phyloP scores from a whole-genome alignment of 30 jellyfish, hydroid and myxozoan genomes.

The Morbakka virulenta region DNA sequence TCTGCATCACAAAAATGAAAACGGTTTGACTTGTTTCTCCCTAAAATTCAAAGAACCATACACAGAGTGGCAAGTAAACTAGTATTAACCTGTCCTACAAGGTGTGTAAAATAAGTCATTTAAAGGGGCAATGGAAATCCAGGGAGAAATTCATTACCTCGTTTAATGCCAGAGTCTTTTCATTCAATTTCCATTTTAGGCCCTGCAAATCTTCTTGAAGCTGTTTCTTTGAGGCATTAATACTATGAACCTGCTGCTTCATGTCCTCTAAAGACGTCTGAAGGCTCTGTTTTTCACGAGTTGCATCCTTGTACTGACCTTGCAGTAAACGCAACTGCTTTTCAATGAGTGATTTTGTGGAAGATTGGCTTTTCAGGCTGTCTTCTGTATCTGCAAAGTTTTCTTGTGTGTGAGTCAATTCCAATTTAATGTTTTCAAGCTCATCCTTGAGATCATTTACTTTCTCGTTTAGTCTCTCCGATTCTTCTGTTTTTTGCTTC shows the following conservation, averaged over 20 bases:
- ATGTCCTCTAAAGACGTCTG: slow-evolving; percentile 32
- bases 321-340: slow-evolving; percentile 46
- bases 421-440: background rate
- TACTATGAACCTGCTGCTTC: slow-evolving; percentile 34
- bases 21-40: too few species aligned
- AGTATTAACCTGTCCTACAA: too few species aligned
- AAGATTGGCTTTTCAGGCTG: slow-evolving; percentile 38
- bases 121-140: too few species aligned
- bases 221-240: background rate
- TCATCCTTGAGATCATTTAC: slow-evolving; percentile 43
- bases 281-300: slow-evolving; percentile 57
- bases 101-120: too few species aligned
- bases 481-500: slow-evolving; percentile 39
- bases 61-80: too few species aligned
- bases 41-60: too few species aligned
- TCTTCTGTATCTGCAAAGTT: slow-evolving; percentile 58
- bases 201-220: slow-evolving; percentile 42
- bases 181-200: slow-evolving; percentile 31
- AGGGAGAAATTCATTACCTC: too few species aligned
- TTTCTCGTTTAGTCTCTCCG: slow-evolving; percentile 26
- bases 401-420: slow-evolving; percentile 55
- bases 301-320: slow-evolving; percentile 38
- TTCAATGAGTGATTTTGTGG: slow-evolving; percentile 36
- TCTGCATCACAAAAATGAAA: too few species aligned
- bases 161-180: slow-evolving; percentile 16